Evolutionary conservation across 53 echinoderm and acorn worm genomes (phyloP).

Genomic region (Patiria pectinifera): DNA sequence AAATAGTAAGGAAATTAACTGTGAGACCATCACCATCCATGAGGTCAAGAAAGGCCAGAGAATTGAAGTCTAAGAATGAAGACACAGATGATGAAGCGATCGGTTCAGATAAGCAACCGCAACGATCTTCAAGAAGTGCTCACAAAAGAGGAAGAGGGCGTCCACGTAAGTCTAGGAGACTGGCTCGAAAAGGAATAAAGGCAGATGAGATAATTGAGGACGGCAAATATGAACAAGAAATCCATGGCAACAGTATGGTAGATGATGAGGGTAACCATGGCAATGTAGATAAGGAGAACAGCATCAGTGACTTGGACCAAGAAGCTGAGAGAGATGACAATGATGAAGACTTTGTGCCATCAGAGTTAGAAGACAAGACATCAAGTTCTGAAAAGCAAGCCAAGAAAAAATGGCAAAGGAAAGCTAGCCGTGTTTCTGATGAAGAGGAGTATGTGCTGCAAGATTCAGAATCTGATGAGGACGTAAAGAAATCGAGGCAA

Average conservation of each 20-base stretch:
- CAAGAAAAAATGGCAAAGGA: background rate
- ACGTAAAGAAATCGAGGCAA: background rate
- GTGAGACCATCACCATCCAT: background rate
- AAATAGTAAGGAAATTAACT: background rate
- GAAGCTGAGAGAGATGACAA: background rate
- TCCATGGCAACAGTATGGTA: background rate
- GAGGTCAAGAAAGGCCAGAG: background rate
- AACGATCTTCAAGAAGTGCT: background rate
- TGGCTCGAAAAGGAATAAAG: background rate
- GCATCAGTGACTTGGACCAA: background rate
- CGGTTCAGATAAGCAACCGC: background rate
- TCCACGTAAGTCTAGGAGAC: background rate
- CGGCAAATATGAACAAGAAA: background rate
- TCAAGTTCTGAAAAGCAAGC: background rate
- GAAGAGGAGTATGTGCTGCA: background rate
- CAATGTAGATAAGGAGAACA: constrained; percentile 3
- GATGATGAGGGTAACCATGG: background rate
- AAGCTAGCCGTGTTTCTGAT: background rate
- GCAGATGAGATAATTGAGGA: background rate
- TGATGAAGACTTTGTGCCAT: constrained; percentile 43
- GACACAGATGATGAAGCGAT: background rate
- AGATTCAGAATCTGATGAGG: background rate
- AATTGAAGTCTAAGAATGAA: background rate
- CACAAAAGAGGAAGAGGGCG: background rate
- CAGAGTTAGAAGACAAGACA: background rate